A percentile compares a stretch with the other conserved stretches of the same genome.
phyloP scores from a whole-genome alignment of 64 coral and sea anemone genomes.

The Pocillopora verrucosa region DNA sequence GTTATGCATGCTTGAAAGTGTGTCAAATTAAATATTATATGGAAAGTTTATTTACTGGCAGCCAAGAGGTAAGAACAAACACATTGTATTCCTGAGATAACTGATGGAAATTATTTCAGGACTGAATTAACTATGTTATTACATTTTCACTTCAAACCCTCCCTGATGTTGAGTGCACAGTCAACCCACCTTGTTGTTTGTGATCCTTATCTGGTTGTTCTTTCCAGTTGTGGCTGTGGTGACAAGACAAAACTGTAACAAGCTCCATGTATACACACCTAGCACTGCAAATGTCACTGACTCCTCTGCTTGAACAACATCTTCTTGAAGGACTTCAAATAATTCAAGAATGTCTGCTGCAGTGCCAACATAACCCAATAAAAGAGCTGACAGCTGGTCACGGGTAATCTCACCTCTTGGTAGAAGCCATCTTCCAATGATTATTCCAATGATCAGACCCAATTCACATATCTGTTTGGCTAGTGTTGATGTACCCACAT shows the following conservation, averaged over 20 bases:
- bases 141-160: too few relatives aligned
- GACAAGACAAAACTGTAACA: constrained; percentile 95
- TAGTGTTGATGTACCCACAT: constrained; percentile 29
- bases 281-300: constrained; percentile 79
- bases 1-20: too few relatives aligned
- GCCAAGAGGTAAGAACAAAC: too few relatives aligned
- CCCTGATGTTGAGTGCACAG: neutral
- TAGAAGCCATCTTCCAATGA: constrained; percentile 91
- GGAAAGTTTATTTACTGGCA: too few relatives aligned
- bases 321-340: constrained; percentile 95
- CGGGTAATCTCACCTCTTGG: constrained; percentile 96
- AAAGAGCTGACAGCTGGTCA: constrained; percentile 95
- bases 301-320: constrained; percentile 36
- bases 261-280: constrained; percentile 91
- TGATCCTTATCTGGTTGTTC: constrained; percentile 89
- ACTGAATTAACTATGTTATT: too few relatives aligned
- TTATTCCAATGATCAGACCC: constrained; percentile 89
- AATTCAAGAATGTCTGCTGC: constrained; percentile 94
- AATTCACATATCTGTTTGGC: constrained; percentile 84
- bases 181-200: constrained; percentile 78
- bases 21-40: too few relatives aligned
- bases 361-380: constrained; percentile 94
- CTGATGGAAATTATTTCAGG: too few relatives aligned
- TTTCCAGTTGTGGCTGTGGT: constrained; percentile 98
- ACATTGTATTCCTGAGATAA: too few relatives aligned